A percentile compares a stretch with the other conserved stretches of the same genome.
These are phyloP conservation scores for Albula goreensis DNA, from an alignment of 2,113 vertebrate species.

Conservation along the genomic window DNA sequence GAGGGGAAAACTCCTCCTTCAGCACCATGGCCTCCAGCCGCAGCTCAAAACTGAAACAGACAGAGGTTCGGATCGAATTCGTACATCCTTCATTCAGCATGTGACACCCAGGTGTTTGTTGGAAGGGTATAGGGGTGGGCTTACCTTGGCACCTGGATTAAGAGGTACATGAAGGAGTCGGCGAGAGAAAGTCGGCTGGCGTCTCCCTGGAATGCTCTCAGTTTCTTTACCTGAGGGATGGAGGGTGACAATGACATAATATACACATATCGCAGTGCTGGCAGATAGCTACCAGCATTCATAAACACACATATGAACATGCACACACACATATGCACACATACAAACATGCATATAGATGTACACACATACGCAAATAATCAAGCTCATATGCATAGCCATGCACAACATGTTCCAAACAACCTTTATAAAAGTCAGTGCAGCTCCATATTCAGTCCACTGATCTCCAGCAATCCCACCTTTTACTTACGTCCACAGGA, in stretches of 20 bases:
- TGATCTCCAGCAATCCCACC: no score
- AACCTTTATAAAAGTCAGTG: no score
- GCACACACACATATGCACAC: background rate
- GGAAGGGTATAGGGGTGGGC: constrained; percentile 33
- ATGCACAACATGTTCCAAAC: background rate
- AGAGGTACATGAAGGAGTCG: constrained; percentile 83
- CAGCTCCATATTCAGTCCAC: no score
- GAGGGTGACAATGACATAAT: background rate
- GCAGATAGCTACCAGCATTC: no score
- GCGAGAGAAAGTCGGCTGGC: constrained; percentile 79
- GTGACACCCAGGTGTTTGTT: no score
- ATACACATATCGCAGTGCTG: background rate
- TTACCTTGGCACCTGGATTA: constrained; percentile 91
- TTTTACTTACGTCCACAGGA: background rate
- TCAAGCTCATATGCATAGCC: background rate
- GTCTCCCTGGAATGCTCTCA: constrained; percentile 79
- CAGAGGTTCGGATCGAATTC: background rate
- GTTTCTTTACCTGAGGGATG: constrained; percentile 78
- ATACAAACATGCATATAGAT: background rate
- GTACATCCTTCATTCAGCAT: background rate
- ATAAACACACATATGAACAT: background rate
- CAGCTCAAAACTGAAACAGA: constrained; percentile 73
- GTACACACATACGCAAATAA: background rate
- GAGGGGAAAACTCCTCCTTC: constrained; percentile 82
- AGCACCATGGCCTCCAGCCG: constrained; percentile 89